Percentiles rank a stretch among this genome's conserved stretches.
These are phyloP conservation scores for Characodon lateralis DNA, from an alignment of 2,797 vertebrate genomes.

Conservation along the genomic window DNA sequence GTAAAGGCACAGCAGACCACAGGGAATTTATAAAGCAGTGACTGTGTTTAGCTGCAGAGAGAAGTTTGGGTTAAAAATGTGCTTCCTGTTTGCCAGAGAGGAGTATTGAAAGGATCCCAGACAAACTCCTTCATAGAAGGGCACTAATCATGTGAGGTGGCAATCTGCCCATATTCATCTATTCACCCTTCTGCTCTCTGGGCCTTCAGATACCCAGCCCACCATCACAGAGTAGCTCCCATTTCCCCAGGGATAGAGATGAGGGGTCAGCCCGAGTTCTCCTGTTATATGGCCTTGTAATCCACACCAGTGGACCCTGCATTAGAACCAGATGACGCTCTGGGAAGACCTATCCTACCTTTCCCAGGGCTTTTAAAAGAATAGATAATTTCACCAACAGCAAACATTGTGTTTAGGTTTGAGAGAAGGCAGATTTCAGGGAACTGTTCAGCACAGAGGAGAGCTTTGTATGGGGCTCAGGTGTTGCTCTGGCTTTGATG, in stretches of 20 bases:
- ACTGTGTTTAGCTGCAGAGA: constrained; percentile 20
- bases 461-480: constrained; percentile 62
- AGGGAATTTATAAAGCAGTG: constrained; percentile 46
- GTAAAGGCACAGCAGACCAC: constrained; percentile 17
- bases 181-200: constrained; percentile 48
- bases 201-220: constrained; percentile 54
- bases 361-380: constrained; percentile 45
- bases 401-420: constrained; percentile 66
- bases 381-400: constrained; percentile 41
- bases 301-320: constrained; percentile 79
- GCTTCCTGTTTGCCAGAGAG: constrained; percentile 22
- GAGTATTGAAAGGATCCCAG: constrained; percentile 34
- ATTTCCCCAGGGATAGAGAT: constrained; percentile 74
- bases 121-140: constrained; percentile 47
- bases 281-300: constrained; percentile 81
- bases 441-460: constrained; percentile 58
- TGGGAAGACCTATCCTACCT: constrained; percentile 66
- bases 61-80: constrained; percentile 15
- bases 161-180: constrained; percentile 51
- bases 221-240: constrained; percentile 65
- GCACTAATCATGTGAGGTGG: constrained; percentile 60
- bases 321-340: constrained; percentile 83
- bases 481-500: constrained; percentile 35
- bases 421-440: constrained; percentile 32
- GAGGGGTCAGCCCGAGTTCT: constrained; percentile 81